A percentile compares a stretch with the other conserved stretches of the same genome.
Conservation (phyloP, 2,113 vertebrate species). For the Thermophis baileyi region DNA sequence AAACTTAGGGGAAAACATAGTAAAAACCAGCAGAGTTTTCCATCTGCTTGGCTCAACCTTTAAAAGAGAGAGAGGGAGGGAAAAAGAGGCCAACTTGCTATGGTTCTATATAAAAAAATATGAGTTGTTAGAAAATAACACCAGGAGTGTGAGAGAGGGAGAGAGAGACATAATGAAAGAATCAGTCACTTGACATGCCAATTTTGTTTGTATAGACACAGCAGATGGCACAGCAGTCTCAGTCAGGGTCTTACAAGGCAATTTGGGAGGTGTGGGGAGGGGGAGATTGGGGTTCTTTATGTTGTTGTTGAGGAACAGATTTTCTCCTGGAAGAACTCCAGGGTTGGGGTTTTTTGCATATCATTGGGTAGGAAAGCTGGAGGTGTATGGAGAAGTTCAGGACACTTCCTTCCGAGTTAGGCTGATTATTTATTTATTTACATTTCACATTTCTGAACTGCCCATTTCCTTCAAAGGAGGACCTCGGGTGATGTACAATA, state of each 20-base stretch:
- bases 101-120: background rate
- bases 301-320: background rate
- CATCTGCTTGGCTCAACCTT: background rate
- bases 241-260: background rate
- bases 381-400: background rate
- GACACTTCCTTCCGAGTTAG: background rate
- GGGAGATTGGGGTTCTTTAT: background rate
- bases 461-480: too few relatives aligned
- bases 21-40: rapidly evolving
- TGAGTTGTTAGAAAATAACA: background rate
- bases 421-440: background rate
- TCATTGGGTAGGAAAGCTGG: background rate
- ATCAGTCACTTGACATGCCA: background rate
- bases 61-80: too few relatives aligned
- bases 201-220: background rate
- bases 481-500: too few relatives aligned
- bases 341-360: background rate
- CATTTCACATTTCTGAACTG: too few relatives aligned
- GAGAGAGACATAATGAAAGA: background rate
- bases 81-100: background rate
- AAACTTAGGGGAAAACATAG: background rate
- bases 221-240: background rate
- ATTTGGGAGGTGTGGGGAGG: background rate
- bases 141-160: background rate
- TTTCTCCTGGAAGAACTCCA: background rate